Conservation (phyloP, 2,888 invertebrate species). For the Anagyrus pseudococci region DNA sequence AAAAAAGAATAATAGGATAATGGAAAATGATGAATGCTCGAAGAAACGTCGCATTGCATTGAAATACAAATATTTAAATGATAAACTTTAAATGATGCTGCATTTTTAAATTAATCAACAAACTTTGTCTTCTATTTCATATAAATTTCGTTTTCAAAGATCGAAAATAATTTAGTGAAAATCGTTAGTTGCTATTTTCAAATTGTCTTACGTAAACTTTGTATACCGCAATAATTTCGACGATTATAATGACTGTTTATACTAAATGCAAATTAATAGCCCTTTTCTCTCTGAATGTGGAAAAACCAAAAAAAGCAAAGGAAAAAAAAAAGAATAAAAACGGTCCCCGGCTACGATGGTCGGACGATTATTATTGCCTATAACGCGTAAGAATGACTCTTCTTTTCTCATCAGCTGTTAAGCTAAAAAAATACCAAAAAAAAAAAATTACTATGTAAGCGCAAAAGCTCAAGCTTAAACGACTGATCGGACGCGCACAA, state of each 20-base stretch:
- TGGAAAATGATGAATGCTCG: not conserved
- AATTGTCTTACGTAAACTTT: no score
- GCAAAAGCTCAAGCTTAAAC: not conserved
- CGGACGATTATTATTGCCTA: no score
- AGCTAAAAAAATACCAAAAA: not conserved
- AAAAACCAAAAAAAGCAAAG: not conserved
- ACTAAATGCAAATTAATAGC: not conserved
- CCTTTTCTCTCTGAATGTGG: not conserved
- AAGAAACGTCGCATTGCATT: not conserved
- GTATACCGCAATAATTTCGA: not conserved
- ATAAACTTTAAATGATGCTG: not conserved
- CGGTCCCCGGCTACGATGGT: not conserved
- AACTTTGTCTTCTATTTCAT: not conserved
- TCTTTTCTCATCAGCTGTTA: not conserved
- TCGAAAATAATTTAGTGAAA: no score
- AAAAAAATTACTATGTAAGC: conserved; percentile 2
- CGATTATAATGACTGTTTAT: not conserved
- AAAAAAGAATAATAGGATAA: not conserved
- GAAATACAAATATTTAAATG: not conserved
- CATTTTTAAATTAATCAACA: no score
- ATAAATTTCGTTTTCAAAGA: not conserved
- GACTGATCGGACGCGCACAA: conserved; percentile 30
- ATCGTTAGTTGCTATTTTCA: no score
- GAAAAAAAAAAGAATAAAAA: not conserved
- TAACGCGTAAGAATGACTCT: not conserved